Evolutionary conservation across 2,113 vertebrate species (phyloP).

Genomic region (Lepidothrix coronata): DNA sequence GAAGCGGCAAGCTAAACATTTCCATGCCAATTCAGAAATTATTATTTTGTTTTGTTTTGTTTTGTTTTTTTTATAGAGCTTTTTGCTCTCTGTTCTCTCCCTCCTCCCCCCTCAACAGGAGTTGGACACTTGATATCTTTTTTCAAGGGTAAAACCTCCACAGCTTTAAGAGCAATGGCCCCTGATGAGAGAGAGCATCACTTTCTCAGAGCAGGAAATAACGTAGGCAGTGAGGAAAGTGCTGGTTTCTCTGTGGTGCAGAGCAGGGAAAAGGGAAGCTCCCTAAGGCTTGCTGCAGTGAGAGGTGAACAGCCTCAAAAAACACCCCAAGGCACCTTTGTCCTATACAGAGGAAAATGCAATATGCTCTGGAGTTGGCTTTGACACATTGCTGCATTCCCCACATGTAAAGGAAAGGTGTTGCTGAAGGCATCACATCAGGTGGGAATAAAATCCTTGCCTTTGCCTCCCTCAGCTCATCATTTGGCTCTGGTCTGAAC

Average conservation of each 20-base stretch:
- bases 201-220: not conserved
- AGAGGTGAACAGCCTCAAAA: not conserved
- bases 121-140: not conserved
- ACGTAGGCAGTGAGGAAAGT: not conserved
- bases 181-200: not conserved
- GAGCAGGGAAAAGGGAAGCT: not conserved
- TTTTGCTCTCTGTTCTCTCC: not conserved
- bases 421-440: not conserved
- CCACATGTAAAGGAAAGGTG: not conserved
- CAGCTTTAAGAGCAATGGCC: not conserved
- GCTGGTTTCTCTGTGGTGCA: rapidly evolving
- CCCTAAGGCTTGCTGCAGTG: not conserved
- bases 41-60: not conserved
- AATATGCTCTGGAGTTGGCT: not conserved
- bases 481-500: not conserved
- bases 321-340: not conserved
- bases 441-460: not conserved
- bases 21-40: not conserved
- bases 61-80: not conserved
- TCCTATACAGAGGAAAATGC: not conserved
- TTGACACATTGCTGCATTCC: not conserved
- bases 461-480: not conserved
- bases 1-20: not conserved
- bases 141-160: not conserved
- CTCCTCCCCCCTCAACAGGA: not conserved